Conservation (phyloP, 2,113 vertebrate species). For the Hydrolagus affinis region DNA sequence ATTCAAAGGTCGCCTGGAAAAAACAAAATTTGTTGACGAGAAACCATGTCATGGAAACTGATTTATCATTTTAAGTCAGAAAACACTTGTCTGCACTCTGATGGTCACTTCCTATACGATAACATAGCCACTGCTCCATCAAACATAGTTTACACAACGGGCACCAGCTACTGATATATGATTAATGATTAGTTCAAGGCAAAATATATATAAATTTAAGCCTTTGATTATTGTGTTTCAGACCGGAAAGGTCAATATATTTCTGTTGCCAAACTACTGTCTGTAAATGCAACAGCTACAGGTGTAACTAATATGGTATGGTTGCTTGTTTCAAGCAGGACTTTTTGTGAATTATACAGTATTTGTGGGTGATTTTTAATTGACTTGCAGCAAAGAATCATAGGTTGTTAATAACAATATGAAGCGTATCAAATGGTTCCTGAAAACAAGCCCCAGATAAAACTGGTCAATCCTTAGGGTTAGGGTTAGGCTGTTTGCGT, state of each 20-base stretch:
- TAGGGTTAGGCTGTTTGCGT: too few species aligned
- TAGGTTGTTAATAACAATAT: neutral
- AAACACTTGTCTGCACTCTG: slow-evolving; percentile 1
- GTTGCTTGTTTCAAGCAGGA: neutral
- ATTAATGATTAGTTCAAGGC: neutral
- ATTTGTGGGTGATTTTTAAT: neutral
- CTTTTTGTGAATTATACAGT: neutral
- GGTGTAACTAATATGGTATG: neutral
- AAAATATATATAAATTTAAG: slow-evolving; percentile 18
- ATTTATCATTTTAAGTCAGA: slow-evolving; percentile 1
- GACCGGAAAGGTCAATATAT: neutral
- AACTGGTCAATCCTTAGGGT: too few species aligned
- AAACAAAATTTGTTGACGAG: neutral
- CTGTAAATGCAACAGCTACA: neutral
- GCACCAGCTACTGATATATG: neutral
- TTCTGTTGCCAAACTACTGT: slow-evolving; percentile 9
- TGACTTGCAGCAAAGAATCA: neutral
- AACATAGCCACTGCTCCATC: slow-evolving; percentile 3
- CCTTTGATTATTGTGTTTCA: neutral
- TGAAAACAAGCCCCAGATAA: neutral
- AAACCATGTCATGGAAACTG: slow-evolving; percentile 1
- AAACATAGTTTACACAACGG: slow-evolving; percentile 4
- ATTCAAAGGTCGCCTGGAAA: slow-evolving; percentile 16
- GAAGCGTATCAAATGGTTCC: neutral
- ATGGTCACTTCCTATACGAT: neutral